A percentile compares a stretch with the other conserved stretches of the same genome.
phyloP scores from a whole-genome alignment of 1,140 invertebrate genomes.

The Aphaenogaster floridana region DNA sequence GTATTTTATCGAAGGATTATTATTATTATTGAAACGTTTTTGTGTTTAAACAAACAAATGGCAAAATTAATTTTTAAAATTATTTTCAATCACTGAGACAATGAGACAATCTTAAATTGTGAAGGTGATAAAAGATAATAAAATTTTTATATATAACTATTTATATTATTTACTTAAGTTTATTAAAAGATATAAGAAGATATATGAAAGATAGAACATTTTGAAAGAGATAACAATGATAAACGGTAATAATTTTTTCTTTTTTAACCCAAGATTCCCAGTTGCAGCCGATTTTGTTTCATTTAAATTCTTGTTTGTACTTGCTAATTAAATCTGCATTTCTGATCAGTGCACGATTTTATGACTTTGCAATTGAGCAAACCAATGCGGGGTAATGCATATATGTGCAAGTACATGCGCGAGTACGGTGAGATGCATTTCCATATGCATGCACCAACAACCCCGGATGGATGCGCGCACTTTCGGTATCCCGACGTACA shows the following conservation, averaged over 20 bases:
- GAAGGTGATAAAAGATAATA: no score
- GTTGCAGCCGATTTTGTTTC: neutral
- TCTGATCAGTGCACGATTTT: conserved; percentile 60
- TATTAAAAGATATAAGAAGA: no score
- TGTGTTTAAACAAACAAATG: neutral
- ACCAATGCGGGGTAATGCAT: conserved; percentile 1
- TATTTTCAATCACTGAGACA: no score
- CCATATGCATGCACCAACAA: conserved; percentile 45
- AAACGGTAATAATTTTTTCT: neutral
- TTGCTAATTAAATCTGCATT: conserved; percentile 67
- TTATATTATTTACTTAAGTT: no score
- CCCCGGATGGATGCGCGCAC: conserved; percentile 25
- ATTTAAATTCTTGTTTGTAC: conserved; percentile 7
- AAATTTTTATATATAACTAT: no score
- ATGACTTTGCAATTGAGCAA: conserved; percentile 55
- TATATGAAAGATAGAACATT: neutral
- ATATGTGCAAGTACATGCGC: neutral
- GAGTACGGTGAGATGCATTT: conserved; percentile 28
- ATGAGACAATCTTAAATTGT: no score
- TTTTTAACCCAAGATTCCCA: neutral
- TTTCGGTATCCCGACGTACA: conserved; percentile 33
- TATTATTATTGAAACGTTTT: neutral
- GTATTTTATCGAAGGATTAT: neutral
- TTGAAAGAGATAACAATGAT: neutral
- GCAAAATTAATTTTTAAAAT: no score